phyloP scores from a whole-genome alignment of 23 tunicate genomes.

The Trididemnum nubilum region DNA sequence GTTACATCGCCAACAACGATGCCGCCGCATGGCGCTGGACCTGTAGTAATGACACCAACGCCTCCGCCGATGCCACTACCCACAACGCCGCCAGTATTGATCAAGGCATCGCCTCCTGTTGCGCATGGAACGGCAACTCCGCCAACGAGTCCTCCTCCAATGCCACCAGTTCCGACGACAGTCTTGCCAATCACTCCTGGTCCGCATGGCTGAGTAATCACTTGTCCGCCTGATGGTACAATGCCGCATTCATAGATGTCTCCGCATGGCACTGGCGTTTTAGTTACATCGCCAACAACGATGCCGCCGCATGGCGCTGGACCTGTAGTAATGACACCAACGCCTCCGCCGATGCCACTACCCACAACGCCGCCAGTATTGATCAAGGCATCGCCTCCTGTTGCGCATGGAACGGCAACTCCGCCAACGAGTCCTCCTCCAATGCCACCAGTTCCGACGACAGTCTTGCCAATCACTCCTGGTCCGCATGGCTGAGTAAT shows the following conservation, averaged over 20 bases:
- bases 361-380: not conserved
- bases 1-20: not conserved
- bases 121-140: not conserved
- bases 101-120: not conserved
- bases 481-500: conserved; percentile 1
- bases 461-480: conserved; percentile 2
- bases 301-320: conserved; percentile 2
- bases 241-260: conserved; percentile 1
- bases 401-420: not conserved
- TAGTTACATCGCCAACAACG: not conserved
- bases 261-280: not conserved
- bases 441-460: not conserved
- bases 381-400: not conserved
- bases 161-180: not conserved
- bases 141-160: not conserved
- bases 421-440: not conserved
- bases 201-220: not conserved
- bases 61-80: not conserved
- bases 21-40: conserved; percentile 9
- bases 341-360: not conserved
- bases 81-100: not conserved
- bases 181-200: conserved; percentile 3
- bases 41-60: not conserved
- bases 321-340: not conserved
- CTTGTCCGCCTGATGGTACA: not conserved